These are phyloP conservation scores for Petromus typicus DNA, from an alignment of 2,113 vertebrate species.

Conservation along the genomic window DNA sequence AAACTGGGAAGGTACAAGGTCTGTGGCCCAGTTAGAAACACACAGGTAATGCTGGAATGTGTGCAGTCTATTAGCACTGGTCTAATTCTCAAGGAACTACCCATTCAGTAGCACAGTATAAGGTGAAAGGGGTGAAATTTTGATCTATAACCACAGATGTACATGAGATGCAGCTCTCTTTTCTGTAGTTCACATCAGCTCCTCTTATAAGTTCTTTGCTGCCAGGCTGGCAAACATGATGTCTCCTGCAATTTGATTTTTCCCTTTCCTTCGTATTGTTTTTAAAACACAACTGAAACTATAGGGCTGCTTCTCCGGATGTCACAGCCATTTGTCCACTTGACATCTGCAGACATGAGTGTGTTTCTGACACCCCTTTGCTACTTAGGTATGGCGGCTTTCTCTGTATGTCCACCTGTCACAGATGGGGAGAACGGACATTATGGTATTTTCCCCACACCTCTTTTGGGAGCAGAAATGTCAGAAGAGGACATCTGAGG, in stretches of 20 bases:
- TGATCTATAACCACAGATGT: not conserved
- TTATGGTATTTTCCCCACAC: not conserved
- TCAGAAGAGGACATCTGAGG: not conserved
- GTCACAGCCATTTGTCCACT: not conserved
- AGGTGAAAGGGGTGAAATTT: not conserved
- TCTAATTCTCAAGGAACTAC: slow-evolving; percentile 1
- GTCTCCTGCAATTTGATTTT: not conserved
- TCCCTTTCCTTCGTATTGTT: not conserved
- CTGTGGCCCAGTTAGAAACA: not conserved
- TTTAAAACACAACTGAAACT: not conserved
- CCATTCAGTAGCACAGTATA: not conserved
- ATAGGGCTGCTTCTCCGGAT: rapidly evolving
- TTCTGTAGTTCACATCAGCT: not conserved
- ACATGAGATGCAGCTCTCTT: not conserved
- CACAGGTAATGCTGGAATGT: not conserved
- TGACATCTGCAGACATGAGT: not conserved
- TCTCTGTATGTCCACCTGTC: not conserved
- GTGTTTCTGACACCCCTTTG: not conserved
- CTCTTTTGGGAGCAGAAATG: not conserved
- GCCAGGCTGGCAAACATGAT: not conserved
- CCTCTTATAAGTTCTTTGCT: not conserved
- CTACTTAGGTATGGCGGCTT: not conserved
- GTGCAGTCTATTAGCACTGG: not conserved
- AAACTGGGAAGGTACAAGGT: not conserved
- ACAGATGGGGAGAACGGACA: not conserved